phyloP scores from a whole-genome alignment of 1,140 invertebrate species.

The Hydropsyche tenuis region DNA sequence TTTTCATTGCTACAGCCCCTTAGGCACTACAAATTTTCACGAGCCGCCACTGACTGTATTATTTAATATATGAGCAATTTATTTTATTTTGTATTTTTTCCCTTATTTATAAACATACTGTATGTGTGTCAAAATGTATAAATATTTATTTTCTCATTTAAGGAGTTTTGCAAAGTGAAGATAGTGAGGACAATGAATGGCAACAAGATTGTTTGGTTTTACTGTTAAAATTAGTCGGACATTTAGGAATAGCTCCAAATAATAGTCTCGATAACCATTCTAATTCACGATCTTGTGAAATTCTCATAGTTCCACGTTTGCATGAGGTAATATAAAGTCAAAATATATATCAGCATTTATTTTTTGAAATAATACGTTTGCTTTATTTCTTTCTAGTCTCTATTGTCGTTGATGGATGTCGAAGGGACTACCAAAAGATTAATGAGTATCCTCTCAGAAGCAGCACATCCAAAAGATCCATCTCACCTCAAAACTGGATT shows the following conservation, averaged over 20 bases:
- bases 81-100: neutral
- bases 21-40: too few relatives aligned
- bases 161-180: slow-evolving; percentile 71
- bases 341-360: too few relatives aligned
- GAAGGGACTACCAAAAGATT: slow-evolving; percentile 81
- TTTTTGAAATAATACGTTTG: neutral
- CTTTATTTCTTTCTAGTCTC: slow-evolving; percentile 60
- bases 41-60: too few relatives aligned
- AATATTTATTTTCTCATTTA: slow-evolving; percentile 42
- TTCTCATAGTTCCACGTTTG: slow-evolving; percentile 40
- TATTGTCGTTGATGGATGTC: slow-evolving; percentile 83
- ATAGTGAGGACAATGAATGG: slow-evolving; percentile 84
- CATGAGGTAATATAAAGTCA: slow-evolving; percentile 49
- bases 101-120: neutral
- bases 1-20: too few relatives aligned
- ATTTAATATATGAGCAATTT: neutral
- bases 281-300: slow-evolving; percentile 39
- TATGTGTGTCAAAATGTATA: neutral
- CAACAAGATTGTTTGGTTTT: slow-evolving; percentile 91
- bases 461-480: slow-evolving; percentile 77
- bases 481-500: slow-evolving; percentile 83
- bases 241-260: slow-evolving; percentile 76
- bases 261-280: slow-evolving; percentile 41
- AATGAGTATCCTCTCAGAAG: slow-evolving; percentile 86
- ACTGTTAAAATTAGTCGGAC: slow-evolving; percentile 82